Conservation (phyloP, 2,797 vertebrate genomes). For the Echiichthys vipera region DNA sequence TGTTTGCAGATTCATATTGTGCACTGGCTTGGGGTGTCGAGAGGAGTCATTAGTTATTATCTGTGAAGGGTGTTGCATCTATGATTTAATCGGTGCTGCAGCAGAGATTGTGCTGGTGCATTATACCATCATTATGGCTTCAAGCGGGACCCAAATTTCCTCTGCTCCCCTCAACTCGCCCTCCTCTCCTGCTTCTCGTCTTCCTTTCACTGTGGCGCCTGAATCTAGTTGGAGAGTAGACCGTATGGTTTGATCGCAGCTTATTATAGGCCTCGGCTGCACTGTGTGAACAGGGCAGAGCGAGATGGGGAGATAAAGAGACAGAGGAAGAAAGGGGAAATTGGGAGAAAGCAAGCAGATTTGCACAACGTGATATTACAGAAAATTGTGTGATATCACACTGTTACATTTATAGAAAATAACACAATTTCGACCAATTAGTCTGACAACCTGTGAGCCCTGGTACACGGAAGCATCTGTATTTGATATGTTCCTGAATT, state of each 20-base stretch:
- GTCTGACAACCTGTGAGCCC: not conserved
- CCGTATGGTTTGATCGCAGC: constrained; percentile 35
- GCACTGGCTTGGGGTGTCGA: constrained; percentile 44
- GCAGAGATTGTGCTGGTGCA: constrained; percentile 62
- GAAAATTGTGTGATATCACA: not conserved
- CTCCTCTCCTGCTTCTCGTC: constrained; percentile 15
- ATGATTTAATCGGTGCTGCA: constrained; percentile 68
- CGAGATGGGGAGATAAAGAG: not conserved
- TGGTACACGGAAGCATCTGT: not conserved
- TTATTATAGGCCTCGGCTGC: constrained; percentile 49
- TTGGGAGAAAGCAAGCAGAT: not conserved
- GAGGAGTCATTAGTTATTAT: constrained; percentile 72
- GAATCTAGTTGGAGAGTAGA: constrained; percentile 56
- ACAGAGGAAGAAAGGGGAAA: not conserved
- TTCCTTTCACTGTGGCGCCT: constrained; percentile 19
- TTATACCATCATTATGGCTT: constrained; percentile 73
- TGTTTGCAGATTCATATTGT: constrained; percentile 51
- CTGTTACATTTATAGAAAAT: not conserved
- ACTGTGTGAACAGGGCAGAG: constrained; percentile 22
- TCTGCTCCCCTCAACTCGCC: constrained; percentile 22
- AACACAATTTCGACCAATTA: not conserved
- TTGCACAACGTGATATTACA: not conserved
- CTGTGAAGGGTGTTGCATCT: constrained; percentile 69
- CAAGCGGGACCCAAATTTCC: constrained; percentile 78
- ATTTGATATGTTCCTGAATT: not conserved